phyloP scores from a whole-genome alignment of 2,113 vertebrate genomes.

The Sorex fumeus region DNA sequence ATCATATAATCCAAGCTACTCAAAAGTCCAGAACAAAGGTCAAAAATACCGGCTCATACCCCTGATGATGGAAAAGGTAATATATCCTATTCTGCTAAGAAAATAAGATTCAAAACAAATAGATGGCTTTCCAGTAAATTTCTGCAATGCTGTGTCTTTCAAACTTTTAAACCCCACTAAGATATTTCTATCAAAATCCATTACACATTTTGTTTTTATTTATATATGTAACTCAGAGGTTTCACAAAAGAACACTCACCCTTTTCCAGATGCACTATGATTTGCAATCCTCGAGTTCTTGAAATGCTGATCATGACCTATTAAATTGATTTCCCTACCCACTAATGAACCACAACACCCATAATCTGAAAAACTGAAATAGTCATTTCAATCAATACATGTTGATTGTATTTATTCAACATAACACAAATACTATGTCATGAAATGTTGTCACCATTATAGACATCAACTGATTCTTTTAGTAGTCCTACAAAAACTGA shows the following conservation, averaged over 20 bases:
- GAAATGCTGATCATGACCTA: neutral
- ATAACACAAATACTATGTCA: neutral
- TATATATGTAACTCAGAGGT: slow-evolving; percentile 1
- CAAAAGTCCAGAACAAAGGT: slow-evolving; percentile 23
- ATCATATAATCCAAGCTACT: neutral
- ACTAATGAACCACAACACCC: slow-evolving; percentile 15
- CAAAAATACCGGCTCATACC: neutral
- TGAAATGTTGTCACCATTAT: slow-evolving; percentile 35
- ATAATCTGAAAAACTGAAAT: slow-evolving; percentile 49
- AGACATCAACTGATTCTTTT: slow-evolving; percentile 34
- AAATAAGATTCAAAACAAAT: neutral
- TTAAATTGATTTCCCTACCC: slow-evolving; percentile 30
- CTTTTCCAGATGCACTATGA: neutral
- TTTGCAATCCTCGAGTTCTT: slow-evolving; percentile 46
- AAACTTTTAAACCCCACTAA: slow-evolving; percentile 46
- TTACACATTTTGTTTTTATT: neutral
- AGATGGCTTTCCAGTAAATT: slow-evolving; percentile 10
- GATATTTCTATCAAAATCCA: neutral
- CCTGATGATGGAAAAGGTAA: neutral
- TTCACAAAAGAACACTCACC: slow-evolving; percentile 15
- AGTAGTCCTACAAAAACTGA: slow-evolving; percentile 13
- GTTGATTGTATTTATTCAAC: slow-evolving; percentile 21
- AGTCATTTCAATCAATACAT: slow-evolving; percentile 30
- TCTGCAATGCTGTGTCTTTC: neutral
- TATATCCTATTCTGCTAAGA: slow-evolving; percentile 6